A percentile compares a stretch with the other conserved stretches of the same genome.
These are phyloP conservation scores for Drosophila orosa DNA, from an alignment of 1,140 invertebrate species.

Conservation along the genomic window DNA sequence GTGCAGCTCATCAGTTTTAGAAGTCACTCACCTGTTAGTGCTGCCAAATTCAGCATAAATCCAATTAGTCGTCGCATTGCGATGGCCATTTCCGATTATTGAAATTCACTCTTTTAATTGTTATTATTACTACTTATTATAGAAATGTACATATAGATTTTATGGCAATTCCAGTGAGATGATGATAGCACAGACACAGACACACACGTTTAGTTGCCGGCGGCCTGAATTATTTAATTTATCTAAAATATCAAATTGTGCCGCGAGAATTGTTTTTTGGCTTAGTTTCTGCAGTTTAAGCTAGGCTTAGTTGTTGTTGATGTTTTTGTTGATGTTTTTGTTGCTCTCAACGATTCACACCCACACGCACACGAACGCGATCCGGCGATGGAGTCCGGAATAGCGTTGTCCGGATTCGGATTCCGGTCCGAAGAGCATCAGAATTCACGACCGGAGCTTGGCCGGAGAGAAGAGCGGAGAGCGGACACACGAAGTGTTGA, in stretches of 20 bases:
- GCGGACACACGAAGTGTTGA: constrained; percentile 61
- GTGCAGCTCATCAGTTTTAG: constrained; percentile 6
- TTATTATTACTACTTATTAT: constrained; percentile 32
- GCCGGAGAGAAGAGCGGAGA: constrained; percentile 23
- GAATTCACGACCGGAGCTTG: constrained; percentile 37
- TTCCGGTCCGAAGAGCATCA: constrained; percentile 51
- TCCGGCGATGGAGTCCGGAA: constrained; percentile 46
- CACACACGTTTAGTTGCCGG: constrained; percentile 1
- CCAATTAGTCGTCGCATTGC: constrained; percentile 68
- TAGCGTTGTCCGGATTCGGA: constrained; percentile 43
- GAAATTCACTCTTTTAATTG: constrained; percentile 2
- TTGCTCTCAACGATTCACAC: neutral
- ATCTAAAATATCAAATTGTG: constrained; percentile 38
- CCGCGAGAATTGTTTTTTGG: constrained; percentile 35
- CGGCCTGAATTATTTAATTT: constrained; percentile 50
- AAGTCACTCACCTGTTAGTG: constrained; percentile 69
- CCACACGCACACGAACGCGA: constrained; percentile 21
- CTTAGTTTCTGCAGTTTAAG: constrained; percentile 29
- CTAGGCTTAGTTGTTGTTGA: constrained; percentile 15
- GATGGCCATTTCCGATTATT: constrained; percentile 9
- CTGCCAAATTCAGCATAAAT: constrained; percentile 75
- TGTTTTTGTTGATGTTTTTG: constrained; percentile 20
- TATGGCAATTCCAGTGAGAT: constrained; percentile 11
- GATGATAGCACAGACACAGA: constrained; percentile 13
- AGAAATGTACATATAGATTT: constrained; percentile 16